Evolutionary conservation across 2,113 vertebrate genomes (phyloP), one percentile per base, ranked within the genome.

Genomic region (Bombycilla garrulus): DNA sequence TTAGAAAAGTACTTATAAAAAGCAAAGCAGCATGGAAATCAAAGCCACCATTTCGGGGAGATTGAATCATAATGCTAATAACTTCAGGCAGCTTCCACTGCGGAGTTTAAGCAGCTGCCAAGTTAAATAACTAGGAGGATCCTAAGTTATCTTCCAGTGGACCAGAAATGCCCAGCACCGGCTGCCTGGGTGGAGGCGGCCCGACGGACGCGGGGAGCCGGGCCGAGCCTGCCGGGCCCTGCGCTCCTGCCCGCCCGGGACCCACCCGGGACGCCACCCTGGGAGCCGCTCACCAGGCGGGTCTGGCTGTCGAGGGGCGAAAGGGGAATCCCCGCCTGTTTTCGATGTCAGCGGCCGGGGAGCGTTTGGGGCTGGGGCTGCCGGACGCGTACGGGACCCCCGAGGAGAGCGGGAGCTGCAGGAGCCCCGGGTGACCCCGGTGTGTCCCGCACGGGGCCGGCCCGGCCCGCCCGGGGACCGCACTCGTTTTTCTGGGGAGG

Each of bases 31-130:
- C 33, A 2, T 6, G 44, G 91, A 92, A 96, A 93, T 78, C 86
- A 93, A 94, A 96, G 81, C 57, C 74, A 80, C 87, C 78, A 77
- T 92, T 89, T 81, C 82, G 24, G 44, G 38, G 93, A 76, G 53
- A 84, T 11, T 35, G 89, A 72, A 85, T 73, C 57, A 21, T 92
- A 91, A 91, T 61, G 87, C 79, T 96, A 96, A 96, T 86, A 97
- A 96, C 95, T 98, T 97, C 88, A 91, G 96, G 96, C 97, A 97
- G 97, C 93, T 94, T 97, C 94, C 95, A 95, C 97, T 28, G 23
- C 7, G 76, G 94, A 97, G 97, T 96, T 97, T 97, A 97, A 97
- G 94, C 86, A 96, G 93, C 97, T 97, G 97, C 97, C 97, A 93
- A 96, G 96, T 97, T 93, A 95, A 97, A 97, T 98, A 97, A 96